Evolutionary conservation across 2,888 invertebrate species (phyloP).

Genomic region (Spatulosminthurus flaviceps): DNA sequence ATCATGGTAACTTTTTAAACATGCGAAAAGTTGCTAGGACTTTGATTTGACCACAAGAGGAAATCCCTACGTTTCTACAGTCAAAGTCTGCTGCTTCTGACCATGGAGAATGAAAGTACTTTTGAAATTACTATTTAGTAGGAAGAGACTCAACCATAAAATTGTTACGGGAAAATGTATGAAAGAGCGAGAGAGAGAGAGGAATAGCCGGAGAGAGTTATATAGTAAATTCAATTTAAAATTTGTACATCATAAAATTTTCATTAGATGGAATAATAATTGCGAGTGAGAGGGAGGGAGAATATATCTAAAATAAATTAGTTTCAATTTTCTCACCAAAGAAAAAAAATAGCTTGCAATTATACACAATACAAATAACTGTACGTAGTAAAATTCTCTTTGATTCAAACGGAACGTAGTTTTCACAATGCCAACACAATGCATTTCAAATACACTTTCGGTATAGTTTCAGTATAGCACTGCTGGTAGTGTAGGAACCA

Average conservation of each 20-base stretch:
- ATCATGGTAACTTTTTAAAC: too few species aligned
- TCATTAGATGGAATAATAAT: conserved; percentile 4
- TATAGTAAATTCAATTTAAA: conserved; percentile 1
- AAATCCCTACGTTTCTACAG: too few species aligned
- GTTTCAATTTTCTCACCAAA: background rate
- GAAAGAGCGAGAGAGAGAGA: background rate
- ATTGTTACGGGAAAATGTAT: background rate
- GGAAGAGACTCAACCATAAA: conserved; percentile 6
- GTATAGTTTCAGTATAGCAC: background rate
- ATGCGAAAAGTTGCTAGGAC: too few species aligned
- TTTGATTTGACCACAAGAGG: too few species aligned
- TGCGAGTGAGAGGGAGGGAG: background rate
- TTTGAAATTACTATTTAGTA: background rate
- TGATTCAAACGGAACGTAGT: too few species aligned
- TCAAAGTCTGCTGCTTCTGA: background rate
- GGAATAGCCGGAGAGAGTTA: background rate
- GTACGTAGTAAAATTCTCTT: background rate
- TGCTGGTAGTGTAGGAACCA: background rate
- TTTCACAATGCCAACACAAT: background rate
- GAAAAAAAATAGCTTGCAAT: too few species aligned
- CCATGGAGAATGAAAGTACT: background rate
- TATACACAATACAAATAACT: too few species aligned
- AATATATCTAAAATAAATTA: background rate
- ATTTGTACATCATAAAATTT: conserved; percentile 3
- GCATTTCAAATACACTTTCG: too few species aligned